Evolutionary conservation across 2,113 vertebrate species (phyloP).

Genomic region (Spheniscus mendiculus): DNA sequence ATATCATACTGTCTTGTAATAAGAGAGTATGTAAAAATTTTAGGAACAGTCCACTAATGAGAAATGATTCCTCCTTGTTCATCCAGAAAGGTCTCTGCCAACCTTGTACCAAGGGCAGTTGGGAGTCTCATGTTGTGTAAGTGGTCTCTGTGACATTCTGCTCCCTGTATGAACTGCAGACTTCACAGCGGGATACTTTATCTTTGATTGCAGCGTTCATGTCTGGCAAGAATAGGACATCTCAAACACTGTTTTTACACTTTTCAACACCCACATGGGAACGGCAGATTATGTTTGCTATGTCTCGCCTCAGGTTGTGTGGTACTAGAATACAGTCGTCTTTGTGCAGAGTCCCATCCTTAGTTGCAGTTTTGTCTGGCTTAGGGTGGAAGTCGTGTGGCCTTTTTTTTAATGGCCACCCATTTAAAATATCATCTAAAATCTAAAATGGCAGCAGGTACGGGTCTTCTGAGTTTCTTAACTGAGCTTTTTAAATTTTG

Average conservation of each 20-base stretch:
- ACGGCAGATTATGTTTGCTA: not conserved
- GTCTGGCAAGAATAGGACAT: constrained; percentile 44
- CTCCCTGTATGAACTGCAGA: not conserved
- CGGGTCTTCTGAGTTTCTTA: not conserved
- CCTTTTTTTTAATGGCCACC: not conserved
- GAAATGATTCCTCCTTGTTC: not conserved
- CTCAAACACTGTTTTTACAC: constrained; percentile 38
- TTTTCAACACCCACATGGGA: constrained; percentile 39
- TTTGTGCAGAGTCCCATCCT: not conserved
- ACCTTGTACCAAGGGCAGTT: constrained; percentile 46
- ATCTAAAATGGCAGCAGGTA: not conserved
- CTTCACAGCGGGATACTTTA: constrained; percentile 28
- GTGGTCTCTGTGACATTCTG: constrained; percentile 7
- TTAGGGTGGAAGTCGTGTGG: fast-evolving
- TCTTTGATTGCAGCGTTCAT: constrained; percentile 30
- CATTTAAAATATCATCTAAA: not conserved
- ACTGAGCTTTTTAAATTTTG: not conserved
- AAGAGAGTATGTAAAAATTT: not conserved
- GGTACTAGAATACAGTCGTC: not conserved
- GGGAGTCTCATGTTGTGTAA: constrained; percentile 4
- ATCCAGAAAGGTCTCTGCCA: not conserved
- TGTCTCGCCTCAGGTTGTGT: not conserved
- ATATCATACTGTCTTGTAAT: not conserved
- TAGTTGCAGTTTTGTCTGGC: not conserved
- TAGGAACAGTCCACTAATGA: not conserved